Percentiles rank a stretch among this genome's conserved stretches.
Evolutionary conservation across 92 coral and sea anemone genomes (phyloP).

Genomic region (Galaxea fascicularis): DNA sequence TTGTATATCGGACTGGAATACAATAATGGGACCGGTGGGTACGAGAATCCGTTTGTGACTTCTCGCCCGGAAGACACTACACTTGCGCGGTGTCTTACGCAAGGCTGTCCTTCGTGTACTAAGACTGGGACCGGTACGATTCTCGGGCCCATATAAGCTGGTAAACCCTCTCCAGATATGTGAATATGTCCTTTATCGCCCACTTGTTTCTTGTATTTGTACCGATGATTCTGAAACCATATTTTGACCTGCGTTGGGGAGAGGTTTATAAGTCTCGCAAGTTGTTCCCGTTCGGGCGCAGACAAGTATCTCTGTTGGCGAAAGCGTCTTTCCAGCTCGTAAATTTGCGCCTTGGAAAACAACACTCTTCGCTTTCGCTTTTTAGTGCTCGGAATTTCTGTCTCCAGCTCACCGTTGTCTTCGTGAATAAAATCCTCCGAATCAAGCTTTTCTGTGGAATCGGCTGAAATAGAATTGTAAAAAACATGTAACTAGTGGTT

Average conservation of each 20-base stretch:
- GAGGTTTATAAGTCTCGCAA: constrained; percentile 85
- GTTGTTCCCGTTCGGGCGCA: constrained; percentile 93
- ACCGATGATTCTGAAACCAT: constrained; percentile 99
- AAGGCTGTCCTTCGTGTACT: constrained; percentile 81
- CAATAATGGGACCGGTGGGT: constrained; percentile 43
- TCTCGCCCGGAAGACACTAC: constrained; percentile 30
- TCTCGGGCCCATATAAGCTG: constrained; percentile 66
- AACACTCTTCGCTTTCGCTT: constrained; percentile 91
- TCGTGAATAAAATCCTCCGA: constrained; percentile 36
- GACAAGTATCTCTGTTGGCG: constrained; percentile 94
- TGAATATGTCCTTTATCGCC: constrained; percentile 77
- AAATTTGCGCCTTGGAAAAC: constrained; percentile 89
- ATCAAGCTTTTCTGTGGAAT: constrained; percentile 33
- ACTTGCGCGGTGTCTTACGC: constrained; percentile 41
- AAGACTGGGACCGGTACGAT: constrained; percentile 80
- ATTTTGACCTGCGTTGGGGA: constrained; percentile 98
- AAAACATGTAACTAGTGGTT: not conserved
- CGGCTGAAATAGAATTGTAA: constrained; percentile 9
- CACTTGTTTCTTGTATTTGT: constrained; percentile 92
- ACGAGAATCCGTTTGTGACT: constrained; percentile 41
- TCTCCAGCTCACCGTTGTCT: constrained; percentile 8
- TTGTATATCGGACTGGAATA: constrained; percentile 38
- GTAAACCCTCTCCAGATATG: constrained; percentile 53
- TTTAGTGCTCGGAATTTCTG: constrained; percentile 47
- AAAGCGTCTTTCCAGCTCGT: constrained; percentile 93